phyloP scores from a whole-genome alignment of 2,113 vertebrate species.

The Halichoeres trimaculatus region DNA sequence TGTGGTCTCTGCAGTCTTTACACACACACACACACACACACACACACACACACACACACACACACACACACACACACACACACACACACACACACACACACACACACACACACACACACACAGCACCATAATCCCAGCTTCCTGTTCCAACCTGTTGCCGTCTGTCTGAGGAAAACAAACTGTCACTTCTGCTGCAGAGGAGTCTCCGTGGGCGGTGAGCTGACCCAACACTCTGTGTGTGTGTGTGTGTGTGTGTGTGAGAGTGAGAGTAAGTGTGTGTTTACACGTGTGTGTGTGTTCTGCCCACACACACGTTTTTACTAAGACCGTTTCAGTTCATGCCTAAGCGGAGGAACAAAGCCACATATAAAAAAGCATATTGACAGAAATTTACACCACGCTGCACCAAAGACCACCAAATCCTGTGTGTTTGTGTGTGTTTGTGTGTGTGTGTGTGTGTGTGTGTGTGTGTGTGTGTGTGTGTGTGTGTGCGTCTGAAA shows the following conservation, averaged over 20 bases:
- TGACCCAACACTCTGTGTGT: not conserved
- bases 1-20: not conserved
- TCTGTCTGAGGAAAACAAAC: constrained; percentile 4
- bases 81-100: constrained; percentile 3
- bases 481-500: no score
- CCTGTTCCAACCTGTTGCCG: constrained; percentile 7
- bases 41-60: not conserved
- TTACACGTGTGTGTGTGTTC: not conserved
- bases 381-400: no score
- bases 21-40: not conserved
- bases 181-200: constrained; percentile 5
- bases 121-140: not conserved
- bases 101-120: constrained; percentile 2
- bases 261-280: not conserved
- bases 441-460: no score
- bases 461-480: no score
- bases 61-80: not conserved
- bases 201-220: not conserved
- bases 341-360: no score
- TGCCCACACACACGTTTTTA: not conserved
- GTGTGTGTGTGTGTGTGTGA: constrained; percentile 5
- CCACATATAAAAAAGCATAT: no score
- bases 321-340: no score
- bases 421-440: no score
- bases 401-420: no score